Conservation (phyloP, 2,113 vertebrate genomes). For the Cephalopholis sonnerati region DNA sequence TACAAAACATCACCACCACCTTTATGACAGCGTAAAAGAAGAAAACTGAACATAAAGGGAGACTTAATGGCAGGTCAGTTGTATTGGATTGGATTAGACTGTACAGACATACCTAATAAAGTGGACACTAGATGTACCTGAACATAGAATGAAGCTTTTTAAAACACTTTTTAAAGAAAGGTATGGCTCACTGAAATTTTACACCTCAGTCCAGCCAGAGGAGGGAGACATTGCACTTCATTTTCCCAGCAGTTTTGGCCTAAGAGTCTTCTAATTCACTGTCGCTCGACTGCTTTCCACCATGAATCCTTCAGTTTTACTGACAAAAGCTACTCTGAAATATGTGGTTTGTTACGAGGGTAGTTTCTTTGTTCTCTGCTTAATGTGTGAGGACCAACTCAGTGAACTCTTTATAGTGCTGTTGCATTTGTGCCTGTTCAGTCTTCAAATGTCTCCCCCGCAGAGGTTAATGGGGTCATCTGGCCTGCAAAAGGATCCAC, state of each 20-base stretch:
- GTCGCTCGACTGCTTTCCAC: not conserved
- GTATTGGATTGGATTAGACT: too few species aligned
- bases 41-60: not conserved
- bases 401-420: not conserved
- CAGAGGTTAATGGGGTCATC: constrained; percentile 71
- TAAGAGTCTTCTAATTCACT: not conserved
- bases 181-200: not conserved
- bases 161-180: not conserved
- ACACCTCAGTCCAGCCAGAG: constrained; percentile 35
- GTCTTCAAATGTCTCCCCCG: not conserved
- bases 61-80: not conserved
- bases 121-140: not conserved
- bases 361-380: not conserved
- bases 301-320: not conserved
- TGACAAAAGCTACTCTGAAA: not conserved
- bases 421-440: not conserved
- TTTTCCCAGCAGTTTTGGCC: not conserved
- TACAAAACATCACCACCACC: not conserved
- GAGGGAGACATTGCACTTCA: constrained; percentile 71
- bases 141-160: not conserved
- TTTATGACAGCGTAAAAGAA: not conserved
- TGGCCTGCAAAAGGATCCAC: constrained; percentile 53
- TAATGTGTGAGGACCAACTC: constrained; percentile 13
- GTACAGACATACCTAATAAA: not conserved
- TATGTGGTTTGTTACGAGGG: not conserved